Evolutionary conservation across 2,797 vertebrate genomes (phyloP).

Genomic region (Typhlichthys eigenmanni): DNA sequence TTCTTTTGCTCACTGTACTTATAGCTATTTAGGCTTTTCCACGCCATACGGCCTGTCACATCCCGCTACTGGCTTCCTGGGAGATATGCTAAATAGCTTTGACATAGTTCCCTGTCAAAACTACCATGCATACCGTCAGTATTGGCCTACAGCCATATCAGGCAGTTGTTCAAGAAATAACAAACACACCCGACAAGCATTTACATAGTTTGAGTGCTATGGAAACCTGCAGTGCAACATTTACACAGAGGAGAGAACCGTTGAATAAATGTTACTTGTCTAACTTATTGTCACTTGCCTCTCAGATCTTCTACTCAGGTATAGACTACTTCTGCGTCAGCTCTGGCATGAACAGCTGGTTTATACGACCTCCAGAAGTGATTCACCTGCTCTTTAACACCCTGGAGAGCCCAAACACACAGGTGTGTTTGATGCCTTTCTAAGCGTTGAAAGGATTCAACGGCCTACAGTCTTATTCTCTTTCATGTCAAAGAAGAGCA

Average conservation of each 20-base stretch:
- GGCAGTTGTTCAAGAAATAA: conserved; percentile 23
- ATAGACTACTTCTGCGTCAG: conserved; percentile 4
- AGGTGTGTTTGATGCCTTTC: conserved; percentile 16
- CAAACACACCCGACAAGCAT: conserved; percentile 32
- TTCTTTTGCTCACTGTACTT: background rate
- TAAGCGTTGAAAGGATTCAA: conserved; percentile 38
- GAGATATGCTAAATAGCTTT: background rate
- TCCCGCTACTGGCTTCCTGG: no score
- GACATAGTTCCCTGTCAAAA: background rate
- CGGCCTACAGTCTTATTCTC: conserved; percentile 9
- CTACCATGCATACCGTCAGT: background rate
- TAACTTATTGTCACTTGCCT: background rate
- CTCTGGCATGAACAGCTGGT: conserved; percentile 30
- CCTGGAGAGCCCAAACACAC: conserved; percentile 18
- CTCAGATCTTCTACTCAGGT: conserved; percentile 19
- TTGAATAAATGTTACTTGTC: conserved; percentile 8
- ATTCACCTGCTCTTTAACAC: conserved; percentile 22
- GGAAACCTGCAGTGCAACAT: conserved; percentile 43
- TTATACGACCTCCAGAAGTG: conserved; percentile 18
- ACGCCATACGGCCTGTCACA: background rate
- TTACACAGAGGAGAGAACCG: no score
- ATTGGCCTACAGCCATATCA: conserved; percentile 10
- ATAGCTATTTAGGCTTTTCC: background rate
- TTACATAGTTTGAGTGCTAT: conserved; percentile 16
- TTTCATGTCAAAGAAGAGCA: conserved; percentile 50